Evolutionary conservation across 2,113 vertebrate genomes (phyloP), one percentile per base, ranked within the genome.

Genomic region (Myotis brandtii): DNA sequence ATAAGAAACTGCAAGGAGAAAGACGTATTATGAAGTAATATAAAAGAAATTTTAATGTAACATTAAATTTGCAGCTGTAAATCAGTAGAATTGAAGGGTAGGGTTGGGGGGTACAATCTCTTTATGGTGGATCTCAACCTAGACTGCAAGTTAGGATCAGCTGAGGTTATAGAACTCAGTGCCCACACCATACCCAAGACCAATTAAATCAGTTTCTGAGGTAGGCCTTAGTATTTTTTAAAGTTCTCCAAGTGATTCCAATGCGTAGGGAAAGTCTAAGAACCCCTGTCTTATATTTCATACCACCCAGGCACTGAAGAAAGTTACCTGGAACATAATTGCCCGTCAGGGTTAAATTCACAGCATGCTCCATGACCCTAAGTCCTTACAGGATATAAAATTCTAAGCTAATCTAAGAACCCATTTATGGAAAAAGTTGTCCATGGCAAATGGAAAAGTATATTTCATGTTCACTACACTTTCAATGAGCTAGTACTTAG

Each of bases 1-100:
- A 98, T 77, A n/a, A 98, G 98, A 97, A 99, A 99, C 99, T 99
- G 98, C 18, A 98, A 98, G 87, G 48, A 85, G 54, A 40, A 89
- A 62, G 77, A 34, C 69, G 32, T 20, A 64, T 73, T 17, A 52
- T 10, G 92, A 32, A 75, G 10, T 23, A 79, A 66, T 8, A 43
- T 54, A 43, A 69, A 81, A 43, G 20, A n/a, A 70, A 16, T 46
- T 10, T 25, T 32, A 64, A 52, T n/a, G 76, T 37, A 34, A 95
- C n/a, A 48, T 0, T 48, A 54, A 52, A 52, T 23, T 66, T 81
- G 23, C 3, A 90, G 70, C 37, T 62, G 17, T 88, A 77, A 52
- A n/a, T 66, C 21, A 85, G 25, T 20, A 80, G n/a, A 91, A 76
- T 0, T 64, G n/a, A 64, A 89, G 40, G 11, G 11, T 21, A 92